Conservation (phyloP, 1,140 invertebrate species). For the Drosophila nigromelanica region DNA sequence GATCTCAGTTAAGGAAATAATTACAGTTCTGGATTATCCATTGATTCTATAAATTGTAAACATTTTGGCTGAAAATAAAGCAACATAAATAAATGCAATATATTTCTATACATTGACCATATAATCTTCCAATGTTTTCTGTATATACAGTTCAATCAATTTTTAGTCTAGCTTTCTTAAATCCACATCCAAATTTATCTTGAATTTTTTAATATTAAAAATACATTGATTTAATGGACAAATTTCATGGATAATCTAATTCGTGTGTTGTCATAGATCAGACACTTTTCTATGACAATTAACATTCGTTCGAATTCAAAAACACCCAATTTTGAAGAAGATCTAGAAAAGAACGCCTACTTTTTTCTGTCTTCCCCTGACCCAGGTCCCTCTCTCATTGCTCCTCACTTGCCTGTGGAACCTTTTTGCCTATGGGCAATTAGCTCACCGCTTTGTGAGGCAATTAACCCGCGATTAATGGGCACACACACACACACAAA, state of each 20-base stretch:
- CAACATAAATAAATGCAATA: too few relatives aligned
- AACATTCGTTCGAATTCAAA: neutral
- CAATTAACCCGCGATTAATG: constrained; percentile 79
- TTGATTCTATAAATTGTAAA: too few relatives aligned
- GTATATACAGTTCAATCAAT: too few relatives aligned
- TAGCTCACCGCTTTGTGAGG: constrained; percentile 76
- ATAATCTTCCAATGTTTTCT: too few relatives aligned
- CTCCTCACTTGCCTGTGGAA: constrained; percentile 25
- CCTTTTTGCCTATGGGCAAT: constrained; percentile 59
- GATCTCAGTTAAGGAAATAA: too few relatives aligned
- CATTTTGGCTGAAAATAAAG: too few relatives aligned
- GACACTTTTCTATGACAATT: neutral
- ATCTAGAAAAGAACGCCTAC: constrained; percentile 30
- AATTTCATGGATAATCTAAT: neutral
- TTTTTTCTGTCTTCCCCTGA: constrained; percentile 12
- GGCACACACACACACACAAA: constrained; percentile 32
- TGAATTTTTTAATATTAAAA: neutral
- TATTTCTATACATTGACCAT: too few relatives aligned
- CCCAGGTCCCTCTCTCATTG: neutral
- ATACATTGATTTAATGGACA: neutral
- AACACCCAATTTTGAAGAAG: constrained; percentile 2
- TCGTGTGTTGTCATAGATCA: neutral
- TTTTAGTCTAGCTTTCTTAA: neutral
- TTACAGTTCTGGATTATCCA: too few relatives aligned
- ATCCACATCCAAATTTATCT: neutral